Evolutionary conservation across 1,140 invertebrate species (phyloP).

Genomic region (Protaetia brevitarsis): DNA sequence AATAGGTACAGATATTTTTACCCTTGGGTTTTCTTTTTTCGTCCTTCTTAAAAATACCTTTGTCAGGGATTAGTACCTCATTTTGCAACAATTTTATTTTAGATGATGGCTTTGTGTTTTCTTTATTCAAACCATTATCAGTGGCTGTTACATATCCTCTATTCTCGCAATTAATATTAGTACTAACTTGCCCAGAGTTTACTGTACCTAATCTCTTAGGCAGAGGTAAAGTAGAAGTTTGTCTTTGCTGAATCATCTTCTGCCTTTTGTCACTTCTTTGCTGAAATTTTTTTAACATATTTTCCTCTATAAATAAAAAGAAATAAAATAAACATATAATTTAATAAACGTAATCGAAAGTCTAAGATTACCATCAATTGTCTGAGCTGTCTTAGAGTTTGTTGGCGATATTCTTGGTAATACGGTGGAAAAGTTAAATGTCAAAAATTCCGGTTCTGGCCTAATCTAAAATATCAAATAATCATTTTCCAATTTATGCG

Average conservation of each 20-base stretch:
- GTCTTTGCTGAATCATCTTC: neutral
- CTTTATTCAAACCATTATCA: neutral
- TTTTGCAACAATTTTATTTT: neutral
- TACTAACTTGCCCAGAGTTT: neutral
- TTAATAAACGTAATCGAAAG: too few relatives aligned
- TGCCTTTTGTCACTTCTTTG: neutral
- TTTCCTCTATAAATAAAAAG: neutral
- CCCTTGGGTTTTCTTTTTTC: too few relatives aligned
- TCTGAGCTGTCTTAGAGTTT: too few relatives aligned
- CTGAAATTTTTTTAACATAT: neutral
- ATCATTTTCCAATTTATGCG: too few relatives aligned
- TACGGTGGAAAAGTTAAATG: too few relatives aligned
- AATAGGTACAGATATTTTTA: too few relatives aligned
- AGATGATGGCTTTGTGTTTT: neutral
- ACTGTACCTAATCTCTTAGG: neutral
- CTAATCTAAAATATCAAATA: neutral
- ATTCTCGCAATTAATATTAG: neutral
- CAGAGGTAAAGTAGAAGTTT: neutral
- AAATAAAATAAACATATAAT: neutral
- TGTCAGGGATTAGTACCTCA: neutral
- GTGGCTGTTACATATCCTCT: neutral
- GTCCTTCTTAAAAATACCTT: neutral
- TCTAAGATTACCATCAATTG: too few relatives aligned
- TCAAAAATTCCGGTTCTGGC: too few relatives aligned
- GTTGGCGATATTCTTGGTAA: too few relatives aligned